Percentiles rank a stretch among this genome's conserved stretches.
These are phyloP conservation scores for Sorex araneus DNA, from an alignment of 2,113 vertebrate genomes.

Conservation along the genomic window DNA sequence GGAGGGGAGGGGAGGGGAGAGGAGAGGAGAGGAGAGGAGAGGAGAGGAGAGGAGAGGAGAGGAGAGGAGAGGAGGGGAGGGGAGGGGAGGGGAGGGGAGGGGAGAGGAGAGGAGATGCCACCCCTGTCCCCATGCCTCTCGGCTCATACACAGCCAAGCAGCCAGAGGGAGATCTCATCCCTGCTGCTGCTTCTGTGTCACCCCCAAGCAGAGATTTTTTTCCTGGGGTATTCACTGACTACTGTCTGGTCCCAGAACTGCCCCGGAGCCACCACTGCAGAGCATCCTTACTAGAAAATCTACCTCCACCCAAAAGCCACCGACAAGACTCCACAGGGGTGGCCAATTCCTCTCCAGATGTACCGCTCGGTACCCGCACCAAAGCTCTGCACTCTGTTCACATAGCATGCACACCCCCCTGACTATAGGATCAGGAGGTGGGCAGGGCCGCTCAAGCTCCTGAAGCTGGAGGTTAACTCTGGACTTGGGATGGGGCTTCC, in stretches of 20 bases:
- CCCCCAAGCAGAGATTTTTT: background rate
- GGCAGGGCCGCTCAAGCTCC: background rate
- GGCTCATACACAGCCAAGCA: background rate
- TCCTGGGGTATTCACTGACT: background rate
- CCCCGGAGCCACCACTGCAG: background rate
- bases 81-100: too few relatives aligned
- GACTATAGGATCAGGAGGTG: background rate
- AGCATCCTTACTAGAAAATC: slow-evolving; percentile 22
- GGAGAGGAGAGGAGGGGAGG: too few relatives aligned
- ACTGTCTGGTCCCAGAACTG: background rate
- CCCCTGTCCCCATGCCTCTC: background rate
- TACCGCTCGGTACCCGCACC: background rate
- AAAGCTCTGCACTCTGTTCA: too few relatives aligned
- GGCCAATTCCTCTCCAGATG: background rate
- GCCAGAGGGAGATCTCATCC: background rate
- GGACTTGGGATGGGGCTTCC: background rate
- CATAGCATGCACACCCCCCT: background rate
- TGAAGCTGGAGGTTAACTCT: background rate
- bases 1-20: too few relatives aligned
- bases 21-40: too few relatives aligned
- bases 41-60: too few relatives aligned
- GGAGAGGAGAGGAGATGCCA: background rate
- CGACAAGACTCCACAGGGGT: background rate
- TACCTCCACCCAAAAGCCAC: background rate
- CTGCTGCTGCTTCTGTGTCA: background rate